Evolutionary conservation across 2,888 invertebrate genomes (phyloP).

Genomic region (Stenolophus ochropezus): DNA sequence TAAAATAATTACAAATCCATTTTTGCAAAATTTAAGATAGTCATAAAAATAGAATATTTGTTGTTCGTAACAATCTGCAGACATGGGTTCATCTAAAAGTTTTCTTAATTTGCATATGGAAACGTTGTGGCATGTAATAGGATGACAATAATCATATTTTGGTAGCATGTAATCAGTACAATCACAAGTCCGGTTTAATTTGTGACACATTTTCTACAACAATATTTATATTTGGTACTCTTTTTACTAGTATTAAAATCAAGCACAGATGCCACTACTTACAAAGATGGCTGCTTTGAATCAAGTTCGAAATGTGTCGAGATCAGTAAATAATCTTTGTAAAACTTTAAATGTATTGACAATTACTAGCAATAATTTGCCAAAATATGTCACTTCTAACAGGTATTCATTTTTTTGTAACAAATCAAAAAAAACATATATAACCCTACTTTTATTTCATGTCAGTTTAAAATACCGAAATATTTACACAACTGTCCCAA

Average conservation of each 20-base stretch:
- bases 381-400: constrained; percentile 39
- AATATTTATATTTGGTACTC: background rate
- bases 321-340: constrained; percentile 45
- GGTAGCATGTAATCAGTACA: constrained; percentile 36
- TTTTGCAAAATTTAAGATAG: constrained; percentile 60
- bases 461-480: constrained; percentile 32
- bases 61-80: constrained; percentile 59
- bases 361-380: constrained; percentile 32
- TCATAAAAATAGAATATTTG: constrained; percentile 61
- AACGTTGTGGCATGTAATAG: constrained; percentile 34
- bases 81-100: constrained; percentile 62
- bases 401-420: constrained; percentile 41
- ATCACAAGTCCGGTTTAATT: background rate
- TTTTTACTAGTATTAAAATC: background rate
- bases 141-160: constrained; percentile 29
- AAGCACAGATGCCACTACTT: background rate
- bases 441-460: too few relatives aligned
- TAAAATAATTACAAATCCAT: constrained; percentile 61
- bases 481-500: constrained; percentile 71
- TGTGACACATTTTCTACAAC: constrained; percentile 36
- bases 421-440: background rate
- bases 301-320: constrained; percentile 43
- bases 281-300: constrained; percentile 49
- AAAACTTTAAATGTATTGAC: constrained; percentile 39
- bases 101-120: constrained; percentile 61